Evolutionary conservation across 2,888 invertebrate genomes (phyloP).

Genomic region (Oscheius sp.): DNA sequence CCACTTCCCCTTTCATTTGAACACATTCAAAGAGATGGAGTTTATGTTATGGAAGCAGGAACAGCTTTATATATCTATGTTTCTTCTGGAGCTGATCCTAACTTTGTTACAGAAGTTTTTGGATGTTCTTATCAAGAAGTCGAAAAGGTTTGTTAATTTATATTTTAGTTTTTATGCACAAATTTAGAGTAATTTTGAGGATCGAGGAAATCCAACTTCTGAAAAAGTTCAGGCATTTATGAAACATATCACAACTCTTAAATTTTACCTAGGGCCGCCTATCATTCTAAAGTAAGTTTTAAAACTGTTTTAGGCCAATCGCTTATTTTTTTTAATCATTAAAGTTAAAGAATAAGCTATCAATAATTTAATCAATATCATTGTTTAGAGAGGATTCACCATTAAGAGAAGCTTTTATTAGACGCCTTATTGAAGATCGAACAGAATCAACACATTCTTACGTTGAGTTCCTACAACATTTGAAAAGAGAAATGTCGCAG

Average conservation of each 20-base stretch:
- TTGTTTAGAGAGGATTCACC: slow-evolving; percentile 89
- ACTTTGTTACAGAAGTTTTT: slow-evolving; percentile 46
- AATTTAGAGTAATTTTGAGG: slow-evolving; percentile 38
- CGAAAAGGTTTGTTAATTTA: slow-evolving; percentile 36
- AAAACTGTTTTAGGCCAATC: not conserved
- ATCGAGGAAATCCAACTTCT: slow-evolving; percentile 41
- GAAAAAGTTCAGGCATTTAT: slow-evolving; percentile 43
- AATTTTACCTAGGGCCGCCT: slow-evolving; percentile 46
- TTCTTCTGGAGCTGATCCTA: slow-evolving; percentile 43
- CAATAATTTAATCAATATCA: not conserved
- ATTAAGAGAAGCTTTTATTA: slow-evolving; percentile 82
- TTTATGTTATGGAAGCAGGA: slow-evolving; percentile 89
- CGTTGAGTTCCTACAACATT: slow-evolving; percentile 95
- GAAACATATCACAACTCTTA: slow-evolving; percentile 41
- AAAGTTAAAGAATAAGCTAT: no score
- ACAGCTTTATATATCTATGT: slow-evolving; percentile 67
- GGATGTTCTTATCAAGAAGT: slow-evolving; percentile 49
- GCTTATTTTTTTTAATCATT: not conserved
- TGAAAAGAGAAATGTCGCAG: slow-evolving; percentile 64
- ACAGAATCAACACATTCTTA: slow-evolving; percentile 92
- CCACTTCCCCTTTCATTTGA: slow-evolving; percentile 84
- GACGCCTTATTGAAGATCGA: slow-evolving; percentile 90
- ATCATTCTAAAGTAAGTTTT: slow-evolving; percentile 42
- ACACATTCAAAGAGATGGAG: slow-evolving; percentile 81
- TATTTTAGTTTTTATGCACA: not conserved